A percentile compares a stretch with the other conserved stretches of the same genome.
phyloP scores from a whole-genome alignment of 1,140 invertebrate genomes.

The Plectrocnemia conspersa region DNA sequence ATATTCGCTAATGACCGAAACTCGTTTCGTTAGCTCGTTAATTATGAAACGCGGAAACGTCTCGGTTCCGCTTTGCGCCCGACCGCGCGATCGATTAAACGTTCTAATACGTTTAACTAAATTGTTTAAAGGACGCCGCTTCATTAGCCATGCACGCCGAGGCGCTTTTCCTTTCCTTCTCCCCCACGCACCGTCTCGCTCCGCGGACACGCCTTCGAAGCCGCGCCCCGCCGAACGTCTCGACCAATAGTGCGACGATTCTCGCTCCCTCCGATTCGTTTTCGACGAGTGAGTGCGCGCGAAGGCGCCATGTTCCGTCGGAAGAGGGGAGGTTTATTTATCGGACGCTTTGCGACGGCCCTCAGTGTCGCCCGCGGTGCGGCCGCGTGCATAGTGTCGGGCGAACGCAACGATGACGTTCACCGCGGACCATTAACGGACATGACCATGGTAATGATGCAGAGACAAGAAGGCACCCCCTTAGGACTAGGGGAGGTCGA shows the following conservation, averaged over 20 bases:
- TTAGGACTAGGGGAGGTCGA: constrained; percentile 30
- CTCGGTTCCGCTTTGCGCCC: background rate
- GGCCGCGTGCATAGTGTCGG: constrained; percentile 4
- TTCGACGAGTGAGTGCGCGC: no score
- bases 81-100: constrained; percentile 34
- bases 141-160: constrained; percentile 28
- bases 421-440: constrained; percentile 12
- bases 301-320: constrained; percentile 27
- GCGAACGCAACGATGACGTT: background rate
- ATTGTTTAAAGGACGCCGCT: constrained; percentile 35
- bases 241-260: constrained; percentile 16
- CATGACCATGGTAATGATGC: constrained; percentile 52
- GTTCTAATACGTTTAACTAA: constrained; percentile 36
- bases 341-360: constrained; percentile 15
- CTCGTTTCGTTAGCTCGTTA: background rate
- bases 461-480: constrained; percentile 40
- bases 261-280: background rate
- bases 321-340: constrained; percentile 30
- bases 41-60: constrained; percentile 1
- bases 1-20: background rate
- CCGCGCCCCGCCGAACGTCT: constrained; percentile 16
- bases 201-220: constrained; percentile 25
- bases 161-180: constrained; percentile 5
- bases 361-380: constrained; percentile 18
- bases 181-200: constrained; percentile 1